Percentiles rank a stretch among this genome's conserved stretches.
Evolutionary conservation across 1,140 invertebrate species (phyloP).

Genomic region (Nautilus pompilius): DNA sequence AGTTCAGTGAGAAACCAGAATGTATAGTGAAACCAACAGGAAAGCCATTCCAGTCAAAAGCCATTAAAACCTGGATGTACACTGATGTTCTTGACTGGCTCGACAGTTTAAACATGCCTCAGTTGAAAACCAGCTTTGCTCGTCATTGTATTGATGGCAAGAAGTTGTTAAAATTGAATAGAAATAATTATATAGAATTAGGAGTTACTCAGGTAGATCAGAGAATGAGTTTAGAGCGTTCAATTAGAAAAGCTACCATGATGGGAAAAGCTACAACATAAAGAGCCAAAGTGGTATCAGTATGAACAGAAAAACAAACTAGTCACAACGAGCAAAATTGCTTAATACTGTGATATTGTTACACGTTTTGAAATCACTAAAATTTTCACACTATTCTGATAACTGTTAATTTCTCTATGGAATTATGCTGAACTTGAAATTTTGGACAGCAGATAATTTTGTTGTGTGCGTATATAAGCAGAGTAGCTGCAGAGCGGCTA

Average conservation of each 20-base stretch:
- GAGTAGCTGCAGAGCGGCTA: too few species aligned
- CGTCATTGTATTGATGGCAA: slow-evolving; percentile 46
- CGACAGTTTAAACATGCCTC: slow-evolving; percentile 44
- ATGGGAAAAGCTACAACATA: background rate
- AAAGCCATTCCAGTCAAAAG: slow-evolving; percentile 35
- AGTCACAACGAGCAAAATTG: too few species aligned
- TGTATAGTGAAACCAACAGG: slow-evolving; percentile 6
- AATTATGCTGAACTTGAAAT: too few species aligned
- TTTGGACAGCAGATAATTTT: too few species aligned
- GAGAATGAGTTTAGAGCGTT: slow-evolving; percentile 49
- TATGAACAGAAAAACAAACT: too few species aligned
- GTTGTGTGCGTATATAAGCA: too few species aligned
- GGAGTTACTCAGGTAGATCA: slow-evolving; percentile 52
- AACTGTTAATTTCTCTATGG: too few species aligned
- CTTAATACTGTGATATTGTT: too few species aligned
- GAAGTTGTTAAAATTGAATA: slow-evolving; percentile 36
- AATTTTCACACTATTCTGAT: too few species aligned
- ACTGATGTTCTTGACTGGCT: slow-evolving; percentile 52
- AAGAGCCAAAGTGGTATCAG: too few species aligned
- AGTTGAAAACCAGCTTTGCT: slow-evolving; percentile 48
- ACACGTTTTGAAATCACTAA: too few species aligned
- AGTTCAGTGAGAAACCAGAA: slow-evolving; percentile 10
- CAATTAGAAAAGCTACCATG: slow-evolving; percentile 46
- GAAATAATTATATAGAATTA: slow-evolving; percentile 48
- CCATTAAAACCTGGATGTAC: slow-evolving; percentile 42